Evolutionary conservation across 1,140 invertebrate genomes (phyloP), one percentile per base, ranked within the genome.

Genomic region (Octopus sinensis): DNA sequence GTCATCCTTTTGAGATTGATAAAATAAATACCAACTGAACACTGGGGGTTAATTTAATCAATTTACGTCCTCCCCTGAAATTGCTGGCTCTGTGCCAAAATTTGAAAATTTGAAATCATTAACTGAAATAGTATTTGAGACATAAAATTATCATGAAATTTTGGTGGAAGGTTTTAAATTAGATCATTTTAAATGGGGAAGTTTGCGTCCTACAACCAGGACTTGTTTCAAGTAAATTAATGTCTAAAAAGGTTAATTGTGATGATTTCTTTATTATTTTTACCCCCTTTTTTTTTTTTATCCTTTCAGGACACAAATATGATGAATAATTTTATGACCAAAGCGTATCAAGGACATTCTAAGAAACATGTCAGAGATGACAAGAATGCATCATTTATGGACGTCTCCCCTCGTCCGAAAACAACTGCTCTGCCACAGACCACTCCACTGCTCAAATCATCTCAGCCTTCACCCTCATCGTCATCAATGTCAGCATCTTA

Each of bases 301-400:
- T 81, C 23, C 78, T 85, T 83, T 78, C 81, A 89, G 88, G 86
- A 88, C 76, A 84, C 76, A 52, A 89, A 89, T 85, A 54, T 84
- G 13, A 84, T 89, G 82, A 89, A 89, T 81, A 85, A 81, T 54
- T 84, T 84, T 78, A 84, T 89, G 87, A 83, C 84, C 12, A 87
- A 84, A 52, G 52, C 88, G 53, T 89, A 89, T 81, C 85, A 83
- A 54, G 85, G 17, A 12, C 9, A 62, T 62, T 12, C 9, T 12
- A 62, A 62, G 56, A 83, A 53, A 85, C 81, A n/a, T 81, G 82
- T 13, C 62, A 43, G 3, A 43, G 79, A 51, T 12, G 54, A 54
- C 53, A 30, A 77, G 12, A 9, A 9, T n/a, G 23, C 7, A 30
- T 10, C 7, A 76, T 23, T 51, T 9, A 76, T 76, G 75, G 17